These are phyloP conservation scores for Microcebus lehilahytsara DNA, from an alignment of 2,113 vertebrate genomes.

Conservation along the genomic window DNA sequence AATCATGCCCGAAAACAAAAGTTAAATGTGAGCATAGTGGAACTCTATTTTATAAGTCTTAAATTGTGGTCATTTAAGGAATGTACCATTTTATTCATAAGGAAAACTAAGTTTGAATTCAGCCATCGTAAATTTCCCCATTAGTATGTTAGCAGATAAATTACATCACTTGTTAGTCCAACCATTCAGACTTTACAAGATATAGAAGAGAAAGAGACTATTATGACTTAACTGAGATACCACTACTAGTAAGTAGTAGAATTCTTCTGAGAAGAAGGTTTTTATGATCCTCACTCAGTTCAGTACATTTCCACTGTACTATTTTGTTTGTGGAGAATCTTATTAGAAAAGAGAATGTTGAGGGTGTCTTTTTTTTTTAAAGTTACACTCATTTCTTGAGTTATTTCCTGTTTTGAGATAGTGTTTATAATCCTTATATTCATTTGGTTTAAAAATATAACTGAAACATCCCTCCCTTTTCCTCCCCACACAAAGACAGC, in stretches of 20 bases:
- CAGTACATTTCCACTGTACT: not conserved
- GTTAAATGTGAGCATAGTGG: constrained; percentile 9
- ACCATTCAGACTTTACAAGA: not conserved
- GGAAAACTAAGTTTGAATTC: constrained; percentile 1
- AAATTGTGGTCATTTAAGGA: constrained; percentile 7
- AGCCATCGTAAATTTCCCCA: not conserved
- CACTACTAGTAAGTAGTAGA: not conserved
- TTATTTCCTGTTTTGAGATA: constrained; percentile 30
- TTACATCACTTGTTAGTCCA: not conserved
- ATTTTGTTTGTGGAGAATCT: not conserved
- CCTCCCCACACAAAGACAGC: not conserved
- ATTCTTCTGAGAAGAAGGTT: not conserved
- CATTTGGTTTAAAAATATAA: constrained; percentile 31
- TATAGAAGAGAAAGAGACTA: not conserved
- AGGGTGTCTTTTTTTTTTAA: not conserved
- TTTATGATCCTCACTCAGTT: not conserved
- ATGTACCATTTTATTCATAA: not conserved
- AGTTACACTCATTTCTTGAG: not conserved
- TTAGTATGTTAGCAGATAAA: not conserved
- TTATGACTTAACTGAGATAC: not conserved
- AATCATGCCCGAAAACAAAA: constrained; percentile 9
- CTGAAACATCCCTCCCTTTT: not conserved
- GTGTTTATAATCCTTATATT: constrained; percentile 37
- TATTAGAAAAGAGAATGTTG: constrained; percentile 21
- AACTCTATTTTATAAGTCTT: not conserved